Evolutionary conservation across 2,797 vertebrate genomes (phyloP).

Genomic region (Galaxias olidus): DNA sequence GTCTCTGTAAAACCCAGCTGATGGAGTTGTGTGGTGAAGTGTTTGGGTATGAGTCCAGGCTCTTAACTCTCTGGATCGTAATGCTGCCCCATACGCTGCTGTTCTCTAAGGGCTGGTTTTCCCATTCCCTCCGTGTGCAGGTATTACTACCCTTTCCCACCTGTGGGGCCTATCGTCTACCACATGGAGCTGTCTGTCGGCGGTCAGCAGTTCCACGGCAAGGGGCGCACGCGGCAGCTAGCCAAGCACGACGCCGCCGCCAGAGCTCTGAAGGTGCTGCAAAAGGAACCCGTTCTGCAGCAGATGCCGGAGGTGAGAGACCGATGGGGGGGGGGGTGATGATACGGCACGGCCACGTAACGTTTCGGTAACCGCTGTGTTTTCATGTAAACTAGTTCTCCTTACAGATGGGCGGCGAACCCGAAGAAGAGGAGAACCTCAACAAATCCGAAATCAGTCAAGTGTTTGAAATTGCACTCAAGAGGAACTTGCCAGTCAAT

Average conservation of each 20-base stretch:
- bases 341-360: too few relatives aligned
- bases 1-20: too few relatives aligned
- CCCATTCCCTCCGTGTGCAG: conserved; percentile 65
- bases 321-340: background rate
- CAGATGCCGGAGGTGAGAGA: conserved; percentile 73
- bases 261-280: conserved; percentile 91
- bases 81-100: background rate
- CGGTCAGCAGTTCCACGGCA: conserved; percentile 94
- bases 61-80: background rate
- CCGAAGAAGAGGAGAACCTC: conserved; percentile 94
- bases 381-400: background rate
- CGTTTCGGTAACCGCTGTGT: too few relatives aligned
- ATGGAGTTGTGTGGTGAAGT: too few relatives aligned
- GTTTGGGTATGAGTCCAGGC: too few relatives aligned
- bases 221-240: conserved; percentile 92
- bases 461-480: conserved; percentile 99
- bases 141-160: conserved; percentile 97
- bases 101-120: background rate
- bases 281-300: conserved; percentile 90
- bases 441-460: conserved; percentile 99
- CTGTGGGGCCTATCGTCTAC: conserved; percentile 90
- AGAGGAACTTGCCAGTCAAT: conserved; percentile 97
- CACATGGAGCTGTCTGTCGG: conserved; percentile 96
- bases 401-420: conserved; percentile 88
- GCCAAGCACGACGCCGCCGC: conserved; percentile 94